Evolutionary conservation across 2,888 invertebrate genomes (phyloP).

Genomic region (Amblyjoppa proteus): DNA sequence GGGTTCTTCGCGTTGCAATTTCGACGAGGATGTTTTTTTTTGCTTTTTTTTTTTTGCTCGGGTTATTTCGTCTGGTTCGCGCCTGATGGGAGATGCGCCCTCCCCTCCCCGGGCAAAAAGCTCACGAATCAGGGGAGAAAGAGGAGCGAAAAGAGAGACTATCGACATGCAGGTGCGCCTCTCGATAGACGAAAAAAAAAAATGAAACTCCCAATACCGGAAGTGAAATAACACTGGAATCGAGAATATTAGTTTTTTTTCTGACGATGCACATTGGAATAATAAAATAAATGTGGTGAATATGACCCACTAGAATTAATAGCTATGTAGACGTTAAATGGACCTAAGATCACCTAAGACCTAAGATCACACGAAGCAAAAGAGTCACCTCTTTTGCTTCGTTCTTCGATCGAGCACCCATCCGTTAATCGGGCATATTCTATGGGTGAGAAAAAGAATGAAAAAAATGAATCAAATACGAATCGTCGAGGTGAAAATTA

Average conservation of each 20-base stretch:
- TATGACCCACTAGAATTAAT: neutral
- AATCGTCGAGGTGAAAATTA: neutral
- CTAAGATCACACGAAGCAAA: no score
- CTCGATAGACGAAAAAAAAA: neutral
- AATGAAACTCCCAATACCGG: neutral
- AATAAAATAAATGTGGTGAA: neutral
- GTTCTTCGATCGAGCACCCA: no score
- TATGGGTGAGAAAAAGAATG: no score
- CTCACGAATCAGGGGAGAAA: neutral
- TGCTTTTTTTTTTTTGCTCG: slow-evolving; percentile 39
- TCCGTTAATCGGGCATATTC: no score
- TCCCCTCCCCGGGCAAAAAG: neutral
- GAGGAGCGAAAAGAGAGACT: slow-evolving; percentile 21
- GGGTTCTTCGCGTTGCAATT: slow-evolving; percentile 57
- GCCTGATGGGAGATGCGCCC: slow-evolving; percentile 50
- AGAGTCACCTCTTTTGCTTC: no score
- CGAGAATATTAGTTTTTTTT: neutral
- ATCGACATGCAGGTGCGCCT: neutral
- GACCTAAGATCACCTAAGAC: no score
- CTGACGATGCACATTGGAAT: neutral
- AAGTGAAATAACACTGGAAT: neutral
- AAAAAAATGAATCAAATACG: no score
- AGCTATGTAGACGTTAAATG: neutral
- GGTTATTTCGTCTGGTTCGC: slow-evolving; percentile 62
- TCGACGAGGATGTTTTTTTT: slow-evolving; percentile 19